Evolutionary conservation across 2,797 vertebrate species (phyloP).

Genomic region (Pogoniulus pusillus): DNA sequence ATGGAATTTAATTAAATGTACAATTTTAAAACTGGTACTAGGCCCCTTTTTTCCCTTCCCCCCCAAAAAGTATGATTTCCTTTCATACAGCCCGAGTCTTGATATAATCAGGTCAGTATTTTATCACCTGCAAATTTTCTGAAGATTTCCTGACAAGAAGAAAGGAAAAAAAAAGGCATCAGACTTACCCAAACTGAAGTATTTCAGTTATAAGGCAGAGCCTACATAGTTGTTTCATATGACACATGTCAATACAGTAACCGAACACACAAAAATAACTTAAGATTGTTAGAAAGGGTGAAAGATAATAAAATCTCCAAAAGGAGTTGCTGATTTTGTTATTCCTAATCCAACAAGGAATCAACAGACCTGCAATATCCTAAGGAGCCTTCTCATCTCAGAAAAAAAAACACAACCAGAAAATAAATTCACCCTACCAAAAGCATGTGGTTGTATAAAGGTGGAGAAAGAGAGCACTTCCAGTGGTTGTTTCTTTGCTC

Average conservation of each 20-base stretch:
- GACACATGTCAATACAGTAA: background rate
- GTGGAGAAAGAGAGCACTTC: background rate
- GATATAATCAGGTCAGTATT: background rate
- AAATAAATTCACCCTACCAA: background rate
- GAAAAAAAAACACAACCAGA: background rate
- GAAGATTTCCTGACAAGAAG: background rate
- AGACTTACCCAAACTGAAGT: background rate
- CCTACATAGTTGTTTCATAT: accelerated
- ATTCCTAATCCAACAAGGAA: background rate
- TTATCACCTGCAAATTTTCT: background rate
- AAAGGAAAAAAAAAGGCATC: background rate
- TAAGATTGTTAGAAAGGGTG: background rate
- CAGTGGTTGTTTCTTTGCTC: background rate
- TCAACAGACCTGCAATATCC: background rate
- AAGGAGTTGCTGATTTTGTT: background rate
- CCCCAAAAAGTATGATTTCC: background rate
- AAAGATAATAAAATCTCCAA: background rate
- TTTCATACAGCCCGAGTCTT: background rate
- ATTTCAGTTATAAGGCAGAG: background rate
- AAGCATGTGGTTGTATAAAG: background rate
- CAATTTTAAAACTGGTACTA: background rate
- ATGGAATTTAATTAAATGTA: background rate
- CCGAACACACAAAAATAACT: background rate
- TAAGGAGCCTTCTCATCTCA: background rate
- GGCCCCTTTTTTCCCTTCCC: accelerated